These are phyloP conservation scores for Poecilia picta DNA, from an alignment of 2,797 vertebrate genomes.

Conservation along the genomic window DNA sequence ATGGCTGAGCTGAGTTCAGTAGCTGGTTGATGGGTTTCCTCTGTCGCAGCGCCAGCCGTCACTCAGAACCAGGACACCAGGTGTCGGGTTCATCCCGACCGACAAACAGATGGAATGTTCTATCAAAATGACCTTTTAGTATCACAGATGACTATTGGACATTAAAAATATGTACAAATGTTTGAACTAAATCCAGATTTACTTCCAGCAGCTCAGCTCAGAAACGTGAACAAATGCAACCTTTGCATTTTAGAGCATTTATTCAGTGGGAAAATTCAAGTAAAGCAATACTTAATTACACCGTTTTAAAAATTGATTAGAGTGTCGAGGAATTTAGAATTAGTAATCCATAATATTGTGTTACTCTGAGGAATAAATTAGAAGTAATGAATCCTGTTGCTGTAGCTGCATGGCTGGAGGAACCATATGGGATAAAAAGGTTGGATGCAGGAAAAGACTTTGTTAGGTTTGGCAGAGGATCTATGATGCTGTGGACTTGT, in stretches of 20 bases:
- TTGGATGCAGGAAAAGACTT: background rate
- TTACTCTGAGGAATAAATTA: background rate
- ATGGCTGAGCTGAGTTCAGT: constrained; percentile 71
- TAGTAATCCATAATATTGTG: background rate
- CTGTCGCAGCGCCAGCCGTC: constrained; percentile 69
- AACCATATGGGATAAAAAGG: background rate
- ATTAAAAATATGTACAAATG: background rate
- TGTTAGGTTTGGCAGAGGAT: background rate
- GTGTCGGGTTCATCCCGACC: constrained; percentile 66
- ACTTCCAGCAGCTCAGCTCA: background rate
- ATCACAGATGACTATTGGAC: too few species aligned
- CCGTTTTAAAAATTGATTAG: background rate
- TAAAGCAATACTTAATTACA: background rate
- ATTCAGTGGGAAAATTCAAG: background rate
- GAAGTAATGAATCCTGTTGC: background rate
- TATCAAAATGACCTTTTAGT: constrained; percentile 46
- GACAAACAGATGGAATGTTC: constrained; percentile 55
- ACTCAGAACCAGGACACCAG: constrained; percentile 50
- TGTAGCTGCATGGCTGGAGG: background rate
- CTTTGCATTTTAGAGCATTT: background rate
- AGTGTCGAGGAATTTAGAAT: background rate
- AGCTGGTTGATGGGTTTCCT: constrained; percentile 27
- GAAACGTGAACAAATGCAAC: background rate
- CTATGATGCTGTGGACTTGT: background rate
- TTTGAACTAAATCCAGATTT: background rate